Percentiles rank a stretch among this genome's conserved stretches.
Conservation (phyloP, 2,888 invertebrate genomes). For the Dione juno region DNA sequence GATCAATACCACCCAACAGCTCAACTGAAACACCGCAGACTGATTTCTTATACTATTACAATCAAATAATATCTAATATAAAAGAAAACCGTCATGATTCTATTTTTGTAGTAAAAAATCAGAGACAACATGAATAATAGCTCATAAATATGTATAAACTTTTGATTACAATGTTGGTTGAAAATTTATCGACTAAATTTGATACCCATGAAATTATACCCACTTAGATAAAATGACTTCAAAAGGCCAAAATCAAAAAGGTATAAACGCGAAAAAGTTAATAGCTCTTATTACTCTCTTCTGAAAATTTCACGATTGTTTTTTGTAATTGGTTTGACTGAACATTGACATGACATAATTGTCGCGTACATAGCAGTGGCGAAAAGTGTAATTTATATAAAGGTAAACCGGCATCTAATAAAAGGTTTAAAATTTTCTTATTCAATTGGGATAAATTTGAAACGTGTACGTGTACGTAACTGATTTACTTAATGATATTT, state of each 20-base stretch:
- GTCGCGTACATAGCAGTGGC: no score
- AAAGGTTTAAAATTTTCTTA: no score
- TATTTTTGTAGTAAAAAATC: slow-evolving; percentile 37
- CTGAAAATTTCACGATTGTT: slow-evolving; percentile 22
- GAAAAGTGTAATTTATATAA: no score
- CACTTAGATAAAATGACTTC: slow-evolving; percentile 54
- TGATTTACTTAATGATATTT: no score
- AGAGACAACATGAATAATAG: slow-evolving; percentile 48
- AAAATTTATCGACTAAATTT: slow-evolving; percentile 59
- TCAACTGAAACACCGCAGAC: no score
- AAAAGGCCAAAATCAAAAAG: slow-evolving; percentile 54
- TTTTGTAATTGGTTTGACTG: not conserved
- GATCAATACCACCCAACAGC: no score
- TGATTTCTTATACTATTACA: not conserved
- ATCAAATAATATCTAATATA: not conserved
- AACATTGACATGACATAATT: not conserved
- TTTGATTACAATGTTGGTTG: slow-evolving; percentile 55
- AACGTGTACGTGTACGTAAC: no score
- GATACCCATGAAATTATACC: slow-evolving; percentile 56
- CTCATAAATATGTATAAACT: slow-evolving; percentile 54
- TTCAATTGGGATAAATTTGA: no score
- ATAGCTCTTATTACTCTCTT: slow-evolving; percentile 30
- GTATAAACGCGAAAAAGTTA: slow-evolving; percentile 46
- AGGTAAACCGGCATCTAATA: no score
- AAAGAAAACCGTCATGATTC: slow-evolving; percentile 3